A percentile compares a stretch with the other conserved stretches of the same genome.
phyloP scores from a whole-genome alignment of 2,113 vertebrate genomes.

The Eidolon helvum region DNA sequence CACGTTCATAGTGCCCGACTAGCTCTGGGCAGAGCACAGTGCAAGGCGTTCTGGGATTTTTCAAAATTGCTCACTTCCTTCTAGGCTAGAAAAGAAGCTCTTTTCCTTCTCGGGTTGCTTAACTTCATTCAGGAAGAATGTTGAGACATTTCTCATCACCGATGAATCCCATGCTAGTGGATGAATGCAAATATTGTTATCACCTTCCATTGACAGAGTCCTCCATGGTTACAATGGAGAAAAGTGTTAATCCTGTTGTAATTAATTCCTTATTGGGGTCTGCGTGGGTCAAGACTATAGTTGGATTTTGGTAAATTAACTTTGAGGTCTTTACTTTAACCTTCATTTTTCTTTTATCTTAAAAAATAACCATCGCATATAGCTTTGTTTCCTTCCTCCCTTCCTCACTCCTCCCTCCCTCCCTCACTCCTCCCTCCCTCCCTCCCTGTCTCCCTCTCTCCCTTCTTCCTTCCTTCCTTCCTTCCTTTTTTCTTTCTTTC shows the following conservation, averaged over 20 bases:
- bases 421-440: too few species aligned
- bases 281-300: constrained; percentile 57
- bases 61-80: background rate
- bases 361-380: constrained; percentile 13
- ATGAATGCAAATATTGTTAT: constrained; percentile 70
- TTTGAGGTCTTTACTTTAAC: constrained; percentile 57
- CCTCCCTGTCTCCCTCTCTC: rapidly evolving
- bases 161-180: constrained; percentile 47
- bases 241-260: constrained; percentile 74
- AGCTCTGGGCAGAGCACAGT: background rate
- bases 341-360: constrained; percentile 67
- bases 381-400: background rate
- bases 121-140: constrained; percentile 42
- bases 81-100: background rate
- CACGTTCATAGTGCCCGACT: background rate
- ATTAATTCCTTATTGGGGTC: constrained; percentile 70
- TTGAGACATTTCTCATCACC: constrained; percentile 37
- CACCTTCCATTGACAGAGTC: constrained; percentile 59
- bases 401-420: too few species aligned
- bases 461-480: background rate
- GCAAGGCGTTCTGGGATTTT: background rate
- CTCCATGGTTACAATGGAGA: constrained; percentile 65
- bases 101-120: constrained; percentile 33
- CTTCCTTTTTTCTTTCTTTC: background rate
- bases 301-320: constrained; percentile 70